Percentiles rank a stretch among this genome's conserved stretches.
Evolutionary conservation across 2,888 invertebrate genomes (phyloP).

Genomic region (Diabrotica balteata): DNA sequence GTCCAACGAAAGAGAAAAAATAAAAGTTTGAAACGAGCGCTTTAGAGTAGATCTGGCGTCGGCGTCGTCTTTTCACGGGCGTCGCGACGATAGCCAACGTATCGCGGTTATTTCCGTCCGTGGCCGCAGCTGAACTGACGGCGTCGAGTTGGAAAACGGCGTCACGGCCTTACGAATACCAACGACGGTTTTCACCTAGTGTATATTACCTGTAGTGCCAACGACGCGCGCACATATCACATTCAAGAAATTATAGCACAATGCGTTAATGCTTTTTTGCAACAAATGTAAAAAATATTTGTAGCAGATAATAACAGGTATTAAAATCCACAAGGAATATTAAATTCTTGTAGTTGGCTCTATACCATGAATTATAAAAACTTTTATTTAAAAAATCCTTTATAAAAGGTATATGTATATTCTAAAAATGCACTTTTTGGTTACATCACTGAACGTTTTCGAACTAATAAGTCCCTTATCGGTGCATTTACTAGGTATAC

Average conservation of each 20-base stretch:
- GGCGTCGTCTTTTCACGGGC: conserved; percentile 44
- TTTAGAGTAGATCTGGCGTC: conserved; percentile 24
- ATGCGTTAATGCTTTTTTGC: not conserved
- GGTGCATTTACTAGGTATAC: too few relatives aligned
- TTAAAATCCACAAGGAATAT: too few relatives aligned
- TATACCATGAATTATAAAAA: too few relatives aligned
- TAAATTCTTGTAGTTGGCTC: too few relatives aligned
- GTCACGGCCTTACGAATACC: conserved; percentile 46
- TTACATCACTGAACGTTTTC: too few relatives aligned
- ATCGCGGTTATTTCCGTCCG: conserved; percentile 57
- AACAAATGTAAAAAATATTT: too few relatives aligned
- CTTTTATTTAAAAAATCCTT: too few relatives aligned
- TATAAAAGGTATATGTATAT: too few relatives aligned
- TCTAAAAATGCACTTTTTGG: too few relatives aligned
- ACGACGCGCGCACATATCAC: conserved; percentile 11
- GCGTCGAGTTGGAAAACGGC: conserved; percentile 42
- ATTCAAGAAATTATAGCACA: not conserved
- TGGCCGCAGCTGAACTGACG: conserved; percentile 56
- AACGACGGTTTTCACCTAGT: conserved; percentile 12
- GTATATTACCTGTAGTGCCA: conserved; percentile 13
- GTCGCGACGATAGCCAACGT: conserved; percentile 50
- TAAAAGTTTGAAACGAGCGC: conserved; percentile 34
- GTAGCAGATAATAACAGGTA: too few relatives aligned
- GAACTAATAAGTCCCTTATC: too few relatives aligned
- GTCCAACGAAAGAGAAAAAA: conserved; percentile 24